phyloP scores from a whole-genome alignment of 2,888 invertebrate genomes.

The Sphecodes monilicornis region DNA sequence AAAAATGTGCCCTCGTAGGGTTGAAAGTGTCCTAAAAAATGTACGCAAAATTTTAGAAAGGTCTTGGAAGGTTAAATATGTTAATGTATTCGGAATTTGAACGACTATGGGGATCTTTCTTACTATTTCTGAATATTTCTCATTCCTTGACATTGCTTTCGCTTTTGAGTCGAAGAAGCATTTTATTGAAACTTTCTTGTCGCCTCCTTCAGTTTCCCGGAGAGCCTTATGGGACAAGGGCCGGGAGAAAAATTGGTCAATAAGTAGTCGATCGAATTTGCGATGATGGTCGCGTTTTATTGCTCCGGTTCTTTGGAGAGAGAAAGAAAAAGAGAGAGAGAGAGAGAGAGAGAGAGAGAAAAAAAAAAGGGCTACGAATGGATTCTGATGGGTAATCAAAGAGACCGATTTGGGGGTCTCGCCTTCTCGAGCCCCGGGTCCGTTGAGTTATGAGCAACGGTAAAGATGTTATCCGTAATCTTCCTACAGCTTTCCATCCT shows the following conservation, averaged over 20 bases:
- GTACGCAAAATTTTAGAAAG: no score
- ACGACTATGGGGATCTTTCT: not conserved
- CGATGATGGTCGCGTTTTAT: conserved; percentile 44
- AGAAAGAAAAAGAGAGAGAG: no score
- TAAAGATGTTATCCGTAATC: conserved; percentile 17
- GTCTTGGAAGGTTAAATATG: no score
- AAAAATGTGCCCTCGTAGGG: no score
- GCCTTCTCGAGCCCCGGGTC: conserved; percentile 7
- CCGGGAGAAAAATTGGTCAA: conserved; percentile 37
- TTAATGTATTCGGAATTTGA: not conserved
- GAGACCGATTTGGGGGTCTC: conserved; percentile 34
- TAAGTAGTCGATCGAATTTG: conserved; percentile 43
- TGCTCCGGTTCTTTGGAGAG: not conserved
- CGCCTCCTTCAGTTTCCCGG: not conserved
- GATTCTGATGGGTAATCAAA: conserved; percentile 53
- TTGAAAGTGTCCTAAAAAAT: no score
- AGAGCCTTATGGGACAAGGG: not conserved
- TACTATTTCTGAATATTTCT: no score
- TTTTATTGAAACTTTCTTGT: not conserved
- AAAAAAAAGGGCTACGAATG: conserved; percentile 19
- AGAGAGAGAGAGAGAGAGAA: not conserved
- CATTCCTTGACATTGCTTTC: not conserved
- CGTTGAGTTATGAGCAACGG: conserved; percentile 29
- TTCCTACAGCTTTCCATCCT: not conserved
- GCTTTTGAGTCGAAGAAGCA: not conserved